Percentiles rank a stretch among this genome's conserved stretches.
phyloP scores from a whole-genome alignment of 2,113 vertebrate genomes.

The Ursus arctos region DNA sequence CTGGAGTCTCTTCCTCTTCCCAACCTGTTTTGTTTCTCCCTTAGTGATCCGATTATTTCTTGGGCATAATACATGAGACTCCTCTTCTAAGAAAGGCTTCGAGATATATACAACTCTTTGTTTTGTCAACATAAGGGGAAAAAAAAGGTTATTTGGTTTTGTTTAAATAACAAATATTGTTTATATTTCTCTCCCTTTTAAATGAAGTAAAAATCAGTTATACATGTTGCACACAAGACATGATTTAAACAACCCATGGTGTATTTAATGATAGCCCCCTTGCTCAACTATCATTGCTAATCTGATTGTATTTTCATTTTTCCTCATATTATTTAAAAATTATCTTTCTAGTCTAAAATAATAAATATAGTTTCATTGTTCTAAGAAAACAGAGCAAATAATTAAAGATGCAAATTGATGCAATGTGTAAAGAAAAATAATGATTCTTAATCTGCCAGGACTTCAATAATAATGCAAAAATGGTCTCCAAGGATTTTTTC shows the following conservation, averaged over 20 bases:
- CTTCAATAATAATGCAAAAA: not conserved
- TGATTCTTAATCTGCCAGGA: not conserved
- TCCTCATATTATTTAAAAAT: not conserved
- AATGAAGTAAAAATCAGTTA: conserved; percentile 11
- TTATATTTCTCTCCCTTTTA: conserved; percentile 9
- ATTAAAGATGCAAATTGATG: not conserved
- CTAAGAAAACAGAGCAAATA: not conserved
- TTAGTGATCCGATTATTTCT: not conserved
- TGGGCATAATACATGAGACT: not conserved
- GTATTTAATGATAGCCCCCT: not conserved
- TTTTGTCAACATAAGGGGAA: not conserved
- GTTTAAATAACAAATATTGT: conserved; percentile 10
- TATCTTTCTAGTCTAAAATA: not conserved
- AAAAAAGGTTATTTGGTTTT: not conserved
- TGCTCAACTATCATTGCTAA: conserved; percentile 4
- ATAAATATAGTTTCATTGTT: not conserved
- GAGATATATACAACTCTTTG: not conserved
- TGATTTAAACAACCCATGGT: not conserved
- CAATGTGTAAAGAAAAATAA: not conserved
- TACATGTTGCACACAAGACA: not conserved
- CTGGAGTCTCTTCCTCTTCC: not conserved
- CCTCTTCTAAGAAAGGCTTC: not conserved
- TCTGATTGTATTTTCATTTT: conserved; percentile 1
- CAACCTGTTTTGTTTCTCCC: not conserved
- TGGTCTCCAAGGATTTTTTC: not conserved